A percentile compares a stretch with the other conserved stretches of the same genome.
phyloP scores from a whole-genome alignment of 2,797 vertebrate species.

The Artibeus jamaicensis region DNA sequence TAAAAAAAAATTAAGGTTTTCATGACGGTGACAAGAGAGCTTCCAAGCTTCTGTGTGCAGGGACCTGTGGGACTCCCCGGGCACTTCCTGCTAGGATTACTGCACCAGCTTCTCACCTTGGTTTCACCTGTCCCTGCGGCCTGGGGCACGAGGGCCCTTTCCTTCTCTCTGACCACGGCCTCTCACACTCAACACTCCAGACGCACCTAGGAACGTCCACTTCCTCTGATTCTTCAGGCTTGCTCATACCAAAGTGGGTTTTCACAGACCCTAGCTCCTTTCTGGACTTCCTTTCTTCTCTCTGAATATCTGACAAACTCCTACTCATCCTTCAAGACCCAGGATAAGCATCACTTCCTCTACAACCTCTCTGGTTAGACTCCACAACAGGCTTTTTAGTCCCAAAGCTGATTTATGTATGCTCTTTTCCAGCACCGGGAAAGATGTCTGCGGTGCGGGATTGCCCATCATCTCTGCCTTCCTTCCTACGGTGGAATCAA shows the following conservation, averaged over 20 bases:
- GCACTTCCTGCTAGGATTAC: not conserved
- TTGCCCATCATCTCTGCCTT: not conserved
- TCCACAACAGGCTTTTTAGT: not conserved
- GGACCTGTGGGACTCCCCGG: rapidly evolving
- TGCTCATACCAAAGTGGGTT: not conserved
- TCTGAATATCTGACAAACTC: not conserved
- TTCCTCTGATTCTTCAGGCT: not conserved
- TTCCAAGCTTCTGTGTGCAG: not conserved
- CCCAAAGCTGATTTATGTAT: not conserved
- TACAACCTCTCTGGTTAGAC: not conserved
- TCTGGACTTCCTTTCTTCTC: not conserved
- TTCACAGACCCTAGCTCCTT: not conserved
- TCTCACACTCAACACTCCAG: not conserved
- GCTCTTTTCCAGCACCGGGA: not conserved
- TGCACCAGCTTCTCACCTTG: not conserved
- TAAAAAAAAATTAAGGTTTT: not conserved
- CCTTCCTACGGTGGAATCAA: not conserved
- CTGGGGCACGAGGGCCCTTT: not conserved
- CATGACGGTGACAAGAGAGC: not conserved
- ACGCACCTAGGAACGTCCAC: not conserved
- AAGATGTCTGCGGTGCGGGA: not conserved
- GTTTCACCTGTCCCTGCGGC: not conserved
- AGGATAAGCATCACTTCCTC: not conserved
- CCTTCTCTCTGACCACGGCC: not conserved
- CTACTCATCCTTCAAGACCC: not conserved